phyloP scores from a whole-genome alignment of 2,113 vertebrate species.

The Nothocercus nigrocapillus region DNA sequence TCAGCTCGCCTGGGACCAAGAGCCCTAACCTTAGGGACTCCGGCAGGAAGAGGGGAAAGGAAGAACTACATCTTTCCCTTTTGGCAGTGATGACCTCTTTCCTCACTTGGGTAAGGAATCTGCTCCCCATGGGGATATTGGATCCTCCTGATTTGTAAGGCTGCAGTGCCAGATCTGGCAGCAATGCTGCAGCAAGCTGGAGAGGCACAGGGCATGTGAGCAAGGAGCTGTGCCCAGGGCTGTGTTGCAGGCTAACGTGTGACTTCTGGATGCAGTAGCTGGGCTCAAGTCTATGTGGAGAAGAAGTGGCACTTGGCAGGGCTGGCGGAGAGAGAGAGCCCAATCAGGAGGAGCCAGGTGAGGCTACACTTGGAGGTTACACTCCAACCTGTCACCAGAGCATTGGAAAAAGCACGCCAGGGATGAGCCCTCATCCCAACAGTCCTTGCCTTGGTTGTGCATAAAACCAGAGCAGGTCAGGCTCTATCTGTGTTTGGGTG shows the following conservation, averaged over 20 bases:
- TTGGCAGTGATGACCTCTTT: not conserved
- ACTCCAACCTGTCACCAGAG: not conserved
- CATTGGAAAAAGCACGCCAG: not conserved
- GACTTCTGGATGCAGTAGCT: not conserved
- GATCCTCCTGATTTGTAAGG: not conserved
- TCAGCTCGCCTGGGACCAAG: not conserved
- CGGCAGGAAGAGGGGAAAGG: not conserved
- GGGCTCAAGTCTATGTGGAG: not conserved
- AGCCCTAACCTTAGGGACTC: not conserved
- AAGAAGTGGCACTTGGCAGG: not conserved
- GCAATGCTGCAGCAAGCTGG: too few relatives aligned
- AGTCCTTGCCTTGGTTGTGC: not conserved
- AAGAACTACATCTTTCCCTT: not conserved
- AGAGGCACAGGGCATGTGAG: too few relatives aligned
- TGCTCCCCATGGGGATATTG: not conserved
- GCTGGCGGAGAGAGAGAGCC: too few relatives aligned
- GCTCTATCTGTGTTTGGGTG: not conserved
- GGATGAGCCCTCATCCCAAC: not conserved
- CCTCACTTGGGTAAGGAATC: not conserved
- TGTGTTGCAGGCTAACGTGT: too few relatives aligned
- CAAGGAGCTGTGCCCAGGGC: too few relatives aligned
- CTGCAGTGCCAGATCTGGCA: not conserved
- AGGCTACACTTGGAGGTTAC: not conserved
- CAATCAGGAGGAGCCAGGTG: too few relatives aligned
- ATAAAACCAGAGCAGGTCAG: not conserved